Evolutionary conservation across 2,888 invertebrate genomes (phyloP).

Genomic region (Bembecia ichneumoniformis): DNA sequence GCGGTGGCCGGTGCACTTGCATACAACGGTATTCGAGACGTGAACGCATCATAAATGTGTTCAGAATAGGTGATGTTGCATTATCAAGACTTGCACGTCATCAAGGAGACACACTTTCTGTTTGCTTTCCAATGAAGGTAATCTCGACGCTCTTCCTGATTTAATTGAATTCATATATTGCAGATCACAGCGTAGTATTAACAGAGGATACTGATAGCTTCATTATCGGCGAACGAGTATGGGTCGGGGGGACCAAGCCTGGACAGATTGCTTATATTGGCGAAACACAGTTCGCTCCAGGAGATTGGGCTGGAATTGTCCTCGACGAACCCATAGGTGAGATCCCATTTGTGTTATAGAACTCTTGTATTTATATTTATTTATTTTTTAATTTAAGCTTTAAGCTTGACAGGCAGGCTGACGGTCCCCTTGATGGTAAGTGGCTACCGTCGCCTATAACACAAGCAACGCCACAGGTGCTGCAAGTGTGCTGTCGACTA

Average conservation of each 20-base stretch:
- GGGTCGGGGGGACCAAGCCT: slow-evolving; percentile 92
- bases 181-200: slow-evolving; percentile 88
- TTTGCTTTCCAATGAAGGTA: not conserved
- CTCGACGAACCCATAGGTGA: slow-evolving; percentile 94
- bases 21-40: slow-evolving; percentile 51
- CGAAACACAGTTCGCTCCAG: slow-evolving; percentile 96
- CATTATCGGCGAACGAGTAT: slow-evolving; percentile 94
- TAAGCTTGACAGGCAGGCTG: no score
- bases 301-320: slow-evolving; percentile 98
- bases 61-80: slow-evolving; percentile 42
- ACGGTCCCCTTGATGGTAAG: no score
- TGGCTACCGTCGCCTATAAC: no score
- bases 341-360: slow-evolving; percentile 11
- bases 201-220: slow-evolving; percentile 95
- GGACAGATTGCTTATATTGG: slow-evolving; percentile 95
- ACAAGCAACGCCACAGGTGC: no score
- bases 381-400: no score
- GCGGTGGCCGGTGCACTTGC: slow-evolving; percentile 54
- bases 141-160: not conserved
- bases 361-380: no score
- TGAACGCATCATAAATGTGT: slow-evolving; percentile 39
- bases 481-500: no score
- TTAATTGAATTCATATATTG: slow-evolving; percentile 25
- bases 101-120: not conserved
- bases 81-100: slow-evolving; percentile 27